Evolutionary conservation across 2,113 vertebrate species (phyloP).

Genomic region (Barbus barbus): DNA sequence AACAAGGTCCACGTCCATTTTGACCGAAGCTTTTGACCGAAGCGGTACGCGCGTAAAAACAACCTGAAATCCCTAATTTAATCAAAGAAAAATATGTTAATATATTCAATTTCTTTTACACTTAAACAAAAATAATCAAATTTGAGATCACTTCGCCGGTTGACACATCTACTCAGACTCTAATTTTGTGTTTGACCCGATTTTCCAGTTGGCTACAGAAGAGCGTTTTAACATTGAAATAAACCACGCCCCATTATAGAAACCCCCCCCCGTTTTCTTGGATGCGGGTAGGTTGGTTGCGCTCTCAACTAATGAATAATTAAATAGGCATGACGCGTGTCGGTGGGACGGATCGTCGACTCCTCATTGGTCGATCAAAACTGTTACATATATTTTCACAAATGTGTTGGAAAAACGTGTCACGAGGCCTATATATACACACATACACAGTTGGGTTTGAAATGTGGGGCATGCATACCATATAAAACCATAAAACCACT

Average conservation of each 20-base stretch:
- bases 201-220: neutral
- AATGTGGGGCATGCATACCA: neutral
- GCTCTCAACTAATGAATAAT: constrained; percentile 31
- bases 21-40: neutral
- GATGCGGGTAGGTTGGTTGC: constrained; percentile 36
- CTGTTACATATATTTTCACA: neutral
- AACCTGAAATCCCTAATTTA: neutral
- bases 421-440: neutral
- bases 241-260: constrained; percentile 9
- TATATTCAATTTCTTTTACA: neutral
- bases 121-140: neutral
- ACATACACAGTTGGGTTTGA: neutral
- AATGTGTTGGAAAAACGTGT: constrained; percentile 29
- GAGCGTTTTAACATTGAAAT: constrained; percentile 50
- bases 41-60: neutral
- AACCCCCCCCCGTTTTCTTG: accelerated
- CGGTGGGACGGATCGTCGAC: too few relatives aligned
- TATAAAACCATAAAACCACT: neutral
- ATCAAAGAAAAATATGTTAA: too few relatives aligned
- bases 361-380: constrained; percentile 58
- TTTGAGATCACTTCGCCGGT: neutral
- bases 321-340: neutral
- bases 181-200: neutral
- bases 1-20: constrained; percentile 65
- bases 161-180: neutral